These are phyloP conservation scores for Mus pahari DNA, from an alignment of 2,113 vertebrate genomes.

Conservation along the genomic window DNA sequence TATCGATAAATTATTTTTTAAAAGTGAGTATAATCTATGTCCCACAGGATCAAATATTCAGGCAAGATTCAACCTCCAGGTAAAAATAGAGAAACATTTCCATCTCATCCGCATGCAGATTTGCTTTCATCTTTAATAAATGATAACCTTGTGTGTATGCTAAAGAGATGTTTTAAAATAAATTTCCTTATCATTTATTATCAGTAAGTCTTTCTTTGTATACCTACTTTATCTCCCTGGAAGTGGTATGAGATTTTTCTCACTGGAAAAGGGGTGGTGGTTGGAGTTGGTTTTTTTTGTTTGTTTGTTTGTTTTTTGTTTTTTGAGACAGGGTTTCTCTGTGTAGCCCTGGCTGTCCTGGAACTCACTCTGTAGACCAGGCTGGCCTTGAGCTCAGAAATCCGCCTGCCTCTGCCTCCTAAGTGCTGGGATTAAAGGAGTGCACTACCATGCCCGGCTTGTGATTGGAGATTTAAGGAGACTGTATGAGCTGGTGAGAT, in stretches of 20 bases:
- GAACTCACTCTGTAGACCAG: too few relatives aligned
- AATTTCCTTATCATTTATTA: not conserved
- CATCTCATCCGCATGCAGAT: not conserved
- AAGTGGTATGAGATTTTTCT: not conserved
- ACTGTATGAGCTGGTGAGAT: not conserved
- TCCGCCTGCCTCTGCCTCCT: too few relatives aligned
- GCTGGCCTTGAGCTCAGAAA: too few relatives aligned
- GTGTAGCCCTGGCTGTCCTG: too few relatives aligned
- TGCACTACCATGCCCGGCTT: too few relatives aligned
- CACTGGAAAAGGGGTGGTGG: not conserved
- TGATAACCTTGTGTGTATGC: not conserved
- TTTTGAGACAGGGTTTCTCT: too few relatives aligned
- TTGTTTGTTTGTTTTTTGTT: too few relatives aligned
- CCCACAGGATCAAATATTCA: not conserved
- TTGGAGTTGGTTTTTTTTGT: too few relatives aligned
- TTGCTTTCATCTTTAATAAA: constrained; percentile 1
- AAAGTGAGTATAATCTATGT: not conserved
- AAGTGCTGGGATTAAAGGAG: too few relatives aligned
- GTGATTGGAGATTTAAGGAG: not conserved
- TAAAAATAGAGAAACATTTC: not conserved
- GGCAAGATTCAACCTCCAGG: not conserved
- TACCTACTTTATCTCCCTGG: not conserved
- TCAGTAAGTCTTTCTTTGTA: not conserved
- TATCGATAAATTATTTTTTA: not conserved
- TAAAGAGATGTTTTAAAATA: constrained; percentile 1